Evolutionary conservation across 2,888 invertebrate genomes (phyloP).

Genomic region (Meiosimyza decipiens): DNA sequence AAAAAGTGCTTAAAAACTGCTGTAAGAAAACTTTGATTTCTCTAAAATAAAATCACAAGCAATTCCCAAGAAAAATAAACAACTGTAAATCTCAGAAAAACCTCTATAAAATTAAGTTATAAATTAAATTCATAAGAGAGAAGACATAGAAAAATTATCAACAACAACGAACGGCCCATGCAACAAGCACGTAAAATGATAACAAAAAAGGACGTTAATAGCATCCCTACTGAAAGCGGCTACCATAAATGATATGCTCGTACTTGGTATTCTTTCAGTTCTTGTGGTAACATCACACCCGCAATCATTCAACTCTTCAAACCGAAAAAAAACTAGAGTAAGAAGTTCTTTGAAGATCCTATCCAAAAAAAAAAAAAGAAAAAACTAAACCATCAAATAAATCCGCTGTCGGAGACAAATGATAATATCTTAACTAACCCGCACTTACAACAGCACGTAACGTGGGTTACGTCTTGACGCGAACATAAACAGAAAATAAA

Average conservation of each 20-base stretch:
- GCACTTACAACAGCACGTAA: slow-evolving; percentile 22
- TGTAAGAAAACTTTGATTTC: too few species aligned
- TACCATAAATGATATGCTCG: not conserved
- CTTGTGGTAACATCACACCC: slow-evolving; percentile 14
- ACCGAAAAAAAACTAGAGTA: not conserved
- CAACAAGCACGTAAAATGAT: slow-evolving; percentile 23
- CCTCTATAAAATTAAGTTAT: slow-evolving; percentile 13
- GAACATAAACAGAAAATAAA: not conserved
- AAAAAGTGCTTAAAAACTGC: too few species aligned
- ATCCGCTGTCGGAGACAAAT: slow-evolving; percentile 1
- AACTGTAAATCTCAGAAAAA: too few species aligned
- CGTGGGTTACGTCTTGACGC: slow-evolving; percentile 24
- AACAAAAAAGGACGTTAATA: not conserved
- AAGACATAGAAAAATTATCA: not conserved
- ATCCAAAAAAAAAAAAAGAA: not conserved
- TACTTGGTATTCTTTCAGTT: not conserved
- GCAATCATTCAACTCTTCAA: not conserved
- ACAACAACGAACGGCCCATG: slow-evolving; percentile 10
- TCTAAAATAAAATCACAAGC: too few species aligned
- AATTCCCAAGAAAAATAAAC: too few species aligned
- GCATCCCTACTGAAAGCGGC: not conserved
- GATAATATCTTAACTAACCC: slow-evolving; percentile 24
- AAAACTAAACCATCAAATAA: not conserved
- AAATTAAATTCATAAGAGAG: slow-evolving; percentile 14
- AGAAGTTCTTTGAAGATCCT: not conserved